Conservation (phyloP, 2,797 vertebrate species). For the Tenualosa ilisha region DNA sequence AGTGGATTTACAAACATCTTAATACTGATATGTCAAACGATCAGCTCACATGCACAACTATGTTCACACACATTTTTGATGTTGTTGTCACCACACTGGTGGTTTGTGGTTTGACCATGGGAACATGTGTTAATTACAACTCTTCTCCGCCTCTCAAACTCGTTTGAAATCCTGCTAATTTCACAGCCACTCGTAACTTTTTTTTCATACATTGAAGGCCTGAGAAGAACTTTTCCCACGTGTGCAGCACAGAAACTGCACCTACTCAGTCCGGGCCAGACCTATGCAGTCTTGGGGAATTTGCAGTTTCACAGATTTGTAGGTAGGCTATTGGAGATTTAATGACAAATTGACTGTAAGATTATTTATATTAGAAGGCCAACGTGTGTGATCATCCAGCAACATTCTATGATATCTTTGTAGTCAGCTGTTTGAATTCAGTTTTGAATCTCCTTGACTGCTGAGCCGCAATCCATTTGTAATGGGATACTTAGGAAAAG, state of each 20-base stretch:
- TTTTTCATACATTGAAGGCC: constrained; percentile 21
- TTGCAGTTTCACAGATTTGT: background rate
- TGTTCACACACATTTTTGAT: constrained; percentile 20
- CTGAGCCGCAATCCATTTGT: background rate
- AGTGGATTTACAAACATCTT: background rate
- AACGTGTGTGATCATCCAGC: too few relatives aligned
- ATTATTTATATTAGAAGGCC: too few relatives aligned
- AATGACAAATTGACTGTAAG: background rate
- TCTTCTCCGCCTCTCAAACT: constrained; percentile 54
- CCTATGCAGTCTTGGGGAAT: background rate
- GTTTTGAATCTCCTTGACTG: background rate
- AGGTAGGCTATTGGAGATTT: too few relatives aligned
- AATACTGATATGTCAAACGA: background rate
- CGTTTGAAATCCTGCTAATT: constrained; percentile 69
- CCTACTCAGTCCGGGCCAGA: background rate
- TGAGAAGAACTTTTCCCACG: background rate
- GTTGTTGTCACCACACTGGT: constrained; percentile 52
- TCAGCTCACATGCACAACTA: background rate
- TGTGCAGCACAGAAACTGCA: background rate
- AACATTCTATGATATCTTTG: too few relatives aligned
- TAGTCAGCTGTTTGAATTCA: background rate
- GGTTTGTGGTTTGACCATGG: constrained; percentile 68
- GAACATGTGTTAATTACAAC: constrained; percentile 69
- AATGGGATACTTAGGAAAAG: background rate
- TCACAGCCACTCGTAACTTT: constrained; percentile 64